Evolutionary conservation across 1,140 invertebrate genomes (phyloP).

Genomic region (Reticulitermes speratus): DNA sequence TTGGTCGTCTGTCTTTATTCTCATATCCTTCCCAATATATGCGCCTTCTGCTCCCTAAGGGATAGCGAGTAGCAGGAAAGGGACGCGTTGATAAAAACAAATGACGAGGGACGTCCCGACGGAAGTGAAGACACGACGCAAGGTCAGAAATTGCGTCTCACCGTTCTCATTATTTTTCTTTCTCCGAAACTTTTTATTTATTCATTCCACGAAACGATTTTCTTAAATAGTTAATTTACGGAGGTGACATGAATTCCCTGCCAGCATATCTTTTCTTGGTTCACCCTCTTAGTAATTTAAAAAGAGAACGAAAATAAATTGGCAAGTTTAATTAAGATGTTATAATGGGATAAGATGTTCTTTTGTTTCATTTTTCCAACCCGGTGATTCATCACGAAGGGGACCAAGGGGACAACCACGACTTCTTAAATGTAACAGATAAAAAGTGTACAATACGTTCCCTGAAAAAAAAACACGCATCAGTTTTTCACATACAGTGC

Average conservation of each 20-base stretch:
- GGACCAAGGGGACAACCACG: neutral
- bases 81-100: slow-evolving; percentile 29
- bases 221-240: slow-evolving; percentile 28
- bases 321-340: slow-evolving; percentile 36
- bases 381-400: slow-evolving; percentile 29
- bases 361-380: slow-evolving; percentile 32
- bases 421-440: neutral
- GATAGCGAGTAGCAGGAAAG: neutral
- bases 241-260: neutral
- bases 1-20: no score
- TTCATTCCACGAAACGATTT: slow-evolving; percentile 28
- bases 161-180: neutral
- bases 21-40: neutral
- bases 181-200: slow-evolving; percentile 1
- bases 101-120: slow-evolving; percentile 25
- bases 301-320: slow-evolving; percentile 32
- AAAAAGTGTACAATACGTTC: neutral
- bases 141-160: slow-evolving; percentile 24
- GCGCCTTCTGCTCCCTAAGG: neutral
- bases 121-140: neutral
- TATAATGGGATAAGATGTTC: slow-evolving; percentile 33
- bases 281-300: slow-evolving; percentile 24
- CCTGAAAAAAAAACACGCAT: neutral
- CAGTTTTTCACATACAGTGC: neutral
- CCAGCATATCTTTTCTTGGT: neutral